A percentile compares a stretch with the other conserved stretches of the same genome.
phyloP scores from a whole-genome alignment of 2,113 vertebrate genomes.

The Thamnaconus septentrionalis region DNA sequence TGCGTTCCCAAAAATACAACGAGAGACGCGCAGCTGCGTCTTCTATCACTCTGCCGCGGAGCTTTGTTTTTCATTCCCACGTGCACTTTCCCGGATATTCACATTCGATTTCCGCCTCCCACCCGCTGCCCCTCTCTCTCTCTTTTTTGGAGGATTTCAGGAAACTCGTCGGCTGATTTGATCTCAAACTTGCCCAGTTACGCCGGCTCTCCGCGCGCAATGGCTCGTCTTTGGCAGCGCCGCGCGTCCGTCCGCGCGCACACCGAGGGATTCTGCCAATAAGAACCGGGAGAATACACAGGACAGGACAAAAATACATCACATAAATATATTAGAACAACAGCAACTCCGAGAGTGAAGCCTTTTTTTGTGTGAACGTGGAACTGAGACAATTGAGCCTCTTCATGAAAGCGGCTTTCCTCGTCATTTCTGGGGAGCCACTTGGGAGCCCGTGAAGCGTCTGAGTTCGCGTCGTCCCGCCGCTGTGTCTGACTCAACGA shows the following conservation, averaged over 20 bases:
- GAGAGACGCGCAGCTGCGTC: constrained; percentile 5
- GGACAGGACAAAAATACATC: not conserved
- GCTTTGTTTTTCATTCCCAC: constrained; percentile 33
- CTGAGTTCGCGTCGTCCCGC: constrained; percentile 45
- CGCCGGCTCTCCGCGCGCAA: constrained; percentile 22
- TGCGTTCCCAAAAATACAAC: not conserved
- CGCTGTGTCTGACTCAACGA: constrained; percentile 56
- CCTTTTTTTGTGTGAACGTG: not conserved
- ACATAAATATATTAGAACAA: constrained; percentile 4
- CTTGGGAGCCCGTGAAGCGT: constrained; percentile 27
- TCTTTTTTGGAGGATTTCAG: not conserved
- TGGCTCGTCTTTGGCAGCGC: constrained; percentile 12
- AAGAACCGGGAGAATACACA: not conserved
- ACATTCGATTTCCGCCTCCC: too few relatives aligned
- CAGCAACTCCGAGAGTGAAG: constrained; percentile 25
- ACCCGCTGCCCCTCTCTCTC: too few relatives aligned
- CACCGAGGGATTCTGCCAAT: constrained; percentile 27
- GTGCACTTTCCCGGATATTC: too few relatives aligned
- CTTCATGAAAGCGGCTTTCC: constrained; percentile 35
- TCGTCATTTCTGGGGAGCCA: constrained; percentile 33
- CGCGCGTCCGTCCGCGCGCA: not conserved
- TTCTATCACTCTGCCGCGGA: constrained; percentile 15
- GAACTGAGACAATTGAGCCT: constrained; percentile 28
- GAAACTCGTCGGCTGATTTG: constrained; percentile 6
- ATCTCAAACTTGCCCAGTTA: constrained; percentile 2